Percentiles rank a stretch among this genome's conserved stretches.
phyloP scores from a whole-genome alignment of 2,797 vertebrate genomes.

The Lithobates sylvaticus region DNA sequence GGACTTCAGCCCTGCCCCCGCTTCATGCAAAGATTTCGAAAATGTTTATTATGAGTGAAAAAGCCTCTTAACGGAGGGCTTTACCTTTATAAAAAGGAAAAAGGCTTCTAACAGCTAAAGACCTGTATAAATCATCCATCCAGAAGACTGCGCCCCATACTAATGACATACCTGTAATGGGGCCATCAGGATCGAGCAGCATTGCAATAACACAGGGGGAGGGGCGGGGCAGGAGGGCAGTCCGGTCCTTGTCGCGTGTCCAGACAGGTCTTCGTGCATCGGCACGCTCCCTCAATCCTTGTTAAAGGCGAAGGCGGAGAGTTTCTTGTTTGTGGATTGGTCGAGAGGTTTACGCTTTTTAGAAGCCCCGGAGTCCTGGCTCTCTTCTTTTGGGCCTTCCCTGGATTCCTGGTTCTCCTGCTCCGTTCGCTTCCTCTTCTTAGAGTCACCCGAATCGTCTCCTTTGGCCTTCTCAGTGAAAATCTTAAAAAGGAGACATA shows the following conservation, averaged over 20 bases:
- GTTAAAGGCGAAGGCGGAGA: conserved; percentile 91
- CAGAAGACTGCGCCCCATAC: background rate
- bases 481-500: conserved; percentile 69
- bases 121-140: background rate
- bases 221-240: no score
- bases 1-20: no score
- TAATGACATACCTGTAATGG: background rate
- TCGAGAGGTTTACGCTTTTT: conserved; percentile 84
- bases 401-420: conserved; percentile 62
- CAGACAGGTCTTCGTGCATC: no score
- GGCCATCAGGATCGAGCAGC: background rate
- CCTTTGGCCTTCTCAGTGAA: conserved; percentile 90
- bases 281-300: conserved; percentile 69
- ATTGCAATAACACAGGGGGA: no score
- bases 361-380: conserved; percentile 67
- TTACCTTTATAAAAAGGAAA: no score
- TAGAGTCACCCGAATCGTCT: conserved; percentile 70
- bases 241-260: background rate
- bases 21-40: no score
- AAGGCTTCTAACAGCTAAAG: no score
- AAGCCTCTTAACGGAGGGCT: no score
- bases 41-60: no score
- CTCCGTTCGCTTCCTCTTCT: conserved; percentile 83
- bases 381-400: conserved; percentile 64
- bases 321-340: conserved; percentile 74